Conservation (phyloP, 1,140 invertebrate species). For the Trichoplusia ni region DNA sequence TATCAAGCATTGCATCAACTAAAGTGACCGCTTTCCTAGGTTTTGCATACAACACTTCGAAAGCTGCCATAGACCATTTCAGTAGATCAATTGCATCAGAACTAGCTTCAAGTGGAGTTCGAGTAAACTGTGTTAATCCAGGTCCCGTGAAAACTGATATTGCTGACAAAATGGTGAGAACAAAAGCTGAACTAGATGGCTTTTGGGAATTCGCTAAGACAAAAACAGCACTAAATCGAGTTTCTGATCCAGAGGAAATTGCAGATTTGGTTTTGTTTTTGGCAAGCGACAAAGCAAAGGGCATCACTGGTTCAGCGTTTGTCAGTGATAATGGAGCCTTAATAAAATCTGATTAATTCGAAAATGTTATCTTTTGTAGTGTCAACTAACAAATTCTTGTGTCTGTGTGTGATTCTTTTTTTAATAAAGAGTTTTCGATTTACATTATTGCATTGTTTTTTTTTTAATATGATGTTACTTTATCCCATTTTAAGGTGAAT, state of each 20-base stretch:
- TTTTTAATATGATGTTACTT: too few relatives aligned
- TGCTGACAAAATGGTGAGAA: not conserved
- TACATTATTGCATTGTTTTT: too few relatives aligned
- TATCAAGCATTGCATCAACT: slow-evolving; percentile 85
- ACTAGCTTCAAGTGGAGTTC: slow-evolving; percentile 8
- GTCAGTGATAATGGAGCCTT: slow-evolving; percentile 26
- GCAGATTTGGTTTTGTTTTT: slow-evolving; percentile 29
- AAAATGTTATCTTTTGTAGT: too few relatives aligned
- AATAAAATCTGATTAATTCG: not conserved
- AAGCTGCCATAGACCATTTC: slow-evolving; percentile 29
- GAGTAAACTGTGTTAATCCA: slow-evolving; percentile 22
- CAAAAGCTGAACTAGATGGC: not conserved
- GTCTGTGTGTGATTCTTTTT: too few relatives aligned
- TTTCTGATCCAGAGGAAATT: slow-evolving; percentile 26
- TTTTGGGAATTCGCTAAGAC: not conserved
- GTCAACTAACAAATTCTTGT: too few relatives aligned
- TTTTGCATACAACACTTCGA: slow-evolving; percentile 7
- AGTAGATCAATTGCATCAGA: slow-evolving; percentile 10
- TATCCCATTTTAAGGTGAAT: too few relatives aligned
- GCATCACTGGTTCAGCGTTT: slow-evolving; percentile 30
- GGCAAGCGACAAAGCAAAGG: slow-evolving; percentile 35
- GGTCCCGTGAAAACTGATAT: slow-evolving; percentile 26
- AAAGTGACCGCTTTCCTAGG: slow-evolving; percentile 42
- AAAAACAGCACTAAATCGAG: not conserved
- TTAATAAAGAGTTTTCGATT: too few relatives aligned